phyloP scores from a whole-genome alignment of 2,888 invertebrate genomes.

The Galeruca laticollis region DNA sequence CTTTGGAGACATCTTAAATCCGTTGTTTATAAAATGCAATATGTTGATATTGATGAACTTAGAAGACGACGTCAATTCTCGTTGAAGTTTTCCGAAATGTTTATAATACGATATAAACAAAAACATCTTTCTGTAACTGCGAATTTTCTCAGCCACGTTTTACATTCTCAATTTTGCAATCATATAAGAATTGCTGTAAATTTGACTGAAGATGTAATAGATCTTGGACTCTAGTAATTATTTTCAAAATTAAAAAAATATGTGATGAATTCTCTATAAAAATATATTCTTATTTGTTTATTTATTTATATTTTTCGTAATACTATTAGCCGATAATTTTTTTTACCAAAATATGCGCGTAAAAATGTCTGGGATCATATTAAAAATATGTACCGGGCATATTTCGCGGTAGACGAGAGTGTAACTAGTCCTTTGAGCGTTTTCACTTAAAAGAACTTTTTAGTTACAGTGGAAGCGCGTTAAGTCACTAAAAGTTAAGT shows the following conservation, averaged over 20 bases:
- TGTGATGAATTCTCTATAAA: not conserved
- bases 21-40: too few species aligned
- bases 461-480: constrained; percentile 37
- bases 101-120: too few species aligned
- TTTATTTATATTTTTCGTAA: constrained; percentile 37
- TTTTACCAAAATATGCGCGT: constrained; percentile 40
- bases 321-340: constrained; percentile 64
- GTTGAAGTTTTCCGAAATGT: too few species aligned
- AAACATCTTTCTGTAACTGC: too few species aligned
- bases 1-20: too few species aligned
- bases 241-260: constrained; percentile 8
- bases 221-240: too few species aligned
- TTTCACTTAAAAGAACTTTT: constrained; percentile 20
- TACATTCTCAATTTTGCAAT: too few species aligned
- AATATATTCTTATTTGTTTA: not conserved
- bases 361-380: constrained; percentile 21
- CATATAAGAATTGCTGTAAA: too few species aligned
- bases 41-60: too few species aligned
- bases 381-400: constrained; percentile 32
- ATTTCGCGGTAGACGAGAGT: constrained; percentile 57
- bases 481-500: constrained; percentile 55
- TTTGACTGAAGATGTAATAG: too few species aligned
- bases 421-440: constrained; percentile 55
- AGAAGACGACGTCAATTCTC: too few species aligned
- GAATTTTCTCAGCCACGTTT: too few species aligned